Evolutionary conservation across 2,888 invertebrate species (phyloP).

Genomic region (Plagiodera versicolora): DNA sequence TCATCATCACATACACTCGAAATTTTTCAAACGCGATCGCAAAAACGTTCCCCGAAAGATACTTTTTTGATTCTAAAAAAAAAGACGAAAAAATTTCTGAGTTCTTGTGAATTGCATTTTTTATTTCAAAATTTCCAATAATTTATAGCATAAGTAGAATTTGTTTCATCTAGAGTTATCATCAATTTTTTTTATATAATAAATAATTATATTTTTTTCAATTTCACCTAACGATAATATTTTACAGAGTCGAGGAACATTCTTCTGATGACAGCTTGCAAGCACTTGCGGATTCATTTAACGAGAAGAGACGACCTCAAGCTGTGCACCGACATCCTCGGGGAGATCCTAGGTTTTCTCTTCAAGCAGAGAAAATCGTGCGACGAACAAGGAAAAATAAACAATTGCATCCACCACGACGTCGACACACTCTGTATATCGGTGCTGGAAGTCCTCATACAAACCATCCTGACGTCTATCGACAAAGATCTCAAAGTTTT

Average conservation of each 20-base stretch:
- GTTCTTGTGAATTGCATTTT: no score
- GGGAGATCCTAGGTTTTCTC: constrained; percentile 75
- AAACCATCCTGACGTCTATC: constrained; percentile 80
- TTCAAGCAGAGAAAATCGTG: constrained; percentile 58
- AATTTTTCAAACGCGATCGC: no score
- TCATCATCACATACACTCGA: no score
- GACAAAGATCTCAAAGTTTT: constrained; percentile 66
- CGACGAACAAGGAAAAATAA: constrained; percentile 60
- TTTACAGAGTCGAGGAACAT: constrained; percentile 79
- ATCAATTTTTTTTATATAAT: no score
- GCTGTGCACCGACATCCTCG: constrained; percentile 83
- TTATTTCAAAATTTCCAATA: no score
- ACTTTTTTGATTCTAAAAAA: no score
- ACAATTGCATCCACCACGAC: constrained; percentile 72
- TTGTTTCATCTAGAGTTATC: no score
- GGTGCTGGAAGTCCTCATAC: constrained; percentile 81
- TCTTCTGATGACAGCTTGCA: constrained; percentile 80
- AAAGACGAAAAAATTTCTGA: no score
- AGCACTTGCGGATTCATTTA: constrained; percentile 82
- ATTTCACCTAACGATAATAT: neutral
- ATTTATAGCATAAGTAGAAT: no score
- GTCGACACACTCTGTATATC: constrained; percentile 81
- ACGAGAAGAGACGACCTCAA: constrained; percentile 79
- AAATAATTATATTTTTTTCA: no score
- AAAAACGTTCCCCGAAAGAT: no score